phyloP scores from a whole-genome alignment of 2,797 vertebrate genomes.

The Dallia pectoralis region DNA sequence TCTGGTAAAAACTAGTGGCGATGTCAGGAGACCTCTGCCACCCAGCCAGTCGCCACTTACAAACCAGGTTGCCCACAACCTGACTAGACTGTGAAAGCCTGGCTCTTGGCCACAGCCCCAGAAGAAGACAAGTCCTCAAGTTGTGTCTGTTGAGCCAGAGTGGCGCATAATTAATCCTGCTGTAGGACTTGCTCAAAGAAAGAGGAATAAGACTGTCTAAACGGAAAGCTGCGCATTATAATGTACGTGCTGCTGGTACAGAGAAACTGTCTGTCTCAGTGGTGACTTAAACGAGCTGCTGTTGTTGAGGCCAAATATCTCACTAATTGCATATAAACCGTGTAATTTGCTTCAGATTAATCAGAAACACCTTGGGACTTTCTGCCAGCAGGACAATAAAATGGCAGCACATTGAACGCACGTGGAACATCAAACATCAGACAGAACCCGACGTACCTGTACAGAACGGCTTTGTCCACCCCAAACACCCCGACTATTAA shows the following conservation, averaged over 20 bases:
- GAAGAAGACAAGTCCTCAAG: too few relatives aligned
- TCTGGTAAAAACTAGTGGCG: too few relatives aligned
- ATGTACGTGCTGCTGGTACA: not conserved
- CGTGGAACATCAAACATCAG: slow-evolving; percentile 22
- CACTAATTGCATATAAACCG: slow-evolving; percentile 35
- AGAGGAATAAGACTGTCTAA: too few relatives aligned
- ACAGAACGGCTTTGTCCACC: slow-evolving; percentile 80
- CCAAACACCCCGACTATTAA: slow-evolving; percentile 85
- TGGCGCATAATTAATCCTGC: too few relatives aligned
- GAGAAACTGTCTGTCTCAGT: not conserved
- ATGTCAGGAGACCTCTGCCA: too few relatives aligned
- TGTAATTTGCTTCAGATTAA: slow-evolving; percentile 26
- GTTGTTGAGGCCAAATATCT: not conserved
- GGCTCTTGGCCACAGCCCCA: too few relatives aligned
- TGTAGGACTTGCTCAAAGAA: too few relatives aligned
- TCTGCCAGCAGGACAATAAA: slow-evolving; percentile 21
- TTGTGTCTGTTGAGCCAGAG: too few relatives aligned
- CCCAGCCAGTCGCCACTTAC: too few relatives aligned
- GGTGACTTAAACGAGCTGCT: not conserved
- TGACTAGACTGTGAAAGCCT: too few relatives aligned
- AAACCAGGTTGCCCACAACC: too few relatives aligned
- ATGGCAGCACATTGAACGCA: slow-evolving; percentile 30
- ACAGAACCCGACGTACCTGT: slow-evolving; percentile 67
- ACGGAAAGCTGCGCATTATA: not conserved
- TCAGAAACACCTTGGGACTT: slow-evolving; percentile 26